These are phyloP conservation scores for Aegotheles bennettii DNA, from an alignment of 2,113 vertebrate species.

Conservation along the genomic window DNA sequence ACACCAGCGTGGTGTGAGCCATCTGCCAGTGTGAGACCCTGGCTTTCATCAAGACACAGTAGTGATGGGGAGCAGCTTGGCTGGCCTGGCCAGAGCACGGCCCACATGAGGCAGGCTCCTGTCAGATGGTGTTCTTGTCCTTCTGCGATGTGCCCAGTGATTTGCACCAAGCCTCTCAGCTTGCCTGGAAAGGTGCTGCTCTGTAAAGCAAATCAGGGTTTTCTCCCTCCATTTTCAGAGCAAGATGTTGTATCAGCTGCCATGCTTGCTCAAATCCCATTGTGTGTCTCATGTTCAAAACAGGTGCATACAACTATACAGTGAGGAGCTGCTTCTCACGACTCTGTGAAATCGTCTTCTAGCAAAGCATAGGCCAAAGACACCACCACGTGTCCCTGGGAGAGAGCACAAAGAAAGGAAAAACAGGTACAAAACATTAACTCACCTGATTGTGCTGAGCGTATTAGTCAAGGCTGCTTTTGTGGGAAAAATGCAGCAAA, in stretches of 20 bases:
- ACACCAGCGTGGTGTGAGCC: neutral
- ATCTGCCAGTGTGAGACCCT: neutral
- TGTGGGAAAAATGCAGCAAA: neutral
- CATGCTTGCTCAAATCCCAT: neutral
- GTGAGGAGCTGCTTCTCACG: neutral
- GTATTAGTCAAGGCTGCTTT: neutral
- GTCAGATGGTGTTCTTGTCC: neutral
- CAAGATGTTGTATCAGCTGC: neutral
- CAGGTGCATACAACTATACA: neutral
- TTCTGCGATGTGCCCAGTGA: fast-evolving
- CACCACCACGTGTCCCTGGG: neutral
- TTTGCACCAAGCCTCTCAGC: neutral
- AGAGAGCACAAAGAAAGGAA: neutral
- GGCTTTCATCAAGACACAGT: neutral
- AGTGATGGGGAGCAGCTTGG: neutral
- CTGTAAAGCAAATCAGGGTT: neutral
- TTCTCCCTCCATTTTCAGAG: neutral
- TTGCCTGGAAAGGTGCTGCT: neutral
- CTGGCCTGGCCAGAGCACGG: no score
- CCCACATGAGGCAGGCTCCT: neutral
- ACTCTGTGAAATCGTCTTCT: neutral
- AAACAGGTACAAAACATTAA: neutral
- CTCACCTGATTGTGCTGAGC: neutral
- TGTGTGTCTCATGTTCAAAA: neutral
- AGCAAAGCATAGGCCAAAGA: neutral